Evolutionary conservation across 2,888 invertebrate genomes (phyloP).

Genomic region (Ectemnius continuus): DNA sequence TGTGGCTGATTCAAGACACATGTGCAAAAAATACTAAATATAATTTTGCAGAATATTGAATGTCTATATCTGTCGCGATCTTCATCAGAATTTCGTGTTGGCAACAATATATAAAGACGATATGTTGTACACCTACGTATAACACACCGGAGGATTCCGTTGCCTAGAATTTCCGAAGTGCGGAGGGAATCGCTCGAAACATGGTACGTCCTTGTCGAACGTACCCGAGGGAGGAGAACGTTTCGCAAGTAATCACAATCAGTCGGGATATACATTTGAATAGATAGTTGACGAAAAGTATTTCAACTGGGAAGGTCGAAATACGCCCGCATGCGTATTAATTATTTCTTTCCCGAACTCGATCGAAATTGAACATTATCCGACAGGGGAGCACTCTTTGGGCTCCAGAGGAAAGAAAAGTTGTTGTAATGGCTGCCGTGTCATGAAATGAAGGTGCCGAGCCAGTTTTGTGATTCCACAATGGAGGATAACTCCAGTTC

Average conservation of each 20-base stretch:
- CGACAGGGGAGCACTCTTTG: conserved; percentile 69
- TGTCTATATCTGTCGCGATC: no score
- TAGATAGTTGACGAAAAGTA: conserved; percentile 21
- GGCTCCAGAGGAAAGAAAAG: conserved; percentile 65
- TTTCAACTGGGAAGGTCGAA: conserved; percentile 25
- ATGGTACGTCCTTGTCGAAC: no score
- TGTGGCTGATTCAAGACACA: no score
- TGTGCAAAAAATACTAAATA: no score
- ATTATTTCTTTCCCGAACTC: conserved; percentile 55
- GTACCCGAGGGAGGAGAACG: background rate
- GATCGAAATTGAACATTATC: conserved; percentile 61
- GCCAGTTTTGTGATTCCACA: conserved; percentile 73
- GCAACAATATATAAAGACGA: no score
- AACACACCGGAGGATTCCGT: no score
- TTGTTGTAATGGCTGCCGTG: conserved; percentile 79
- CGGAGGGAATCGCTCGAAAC: conserved; percentile 7
- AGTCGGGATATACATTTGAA: conserved; percentile 5
- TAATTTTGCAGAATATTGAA: no score
- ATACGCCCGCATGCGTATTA: conserved; percentile 61
- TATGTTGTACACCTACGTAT: no score
- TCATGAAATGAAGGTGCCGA: conserved; percentile 78
- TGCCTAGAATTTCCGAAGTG: conserved; percentile 3
- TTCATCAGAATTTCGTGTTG: no score
- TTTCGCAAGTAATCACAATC: conserved; percentile 20
- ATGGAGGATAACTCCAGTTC: conserved; percentile 76